Percentiles rank a stretch among this genome's conserved stretches.
These are phyloP conservation scores for Orientallactaga sibirica DNA, from an alignment of 2,797 vertebrate genomes.

Conservation along the genomic window DNA sequence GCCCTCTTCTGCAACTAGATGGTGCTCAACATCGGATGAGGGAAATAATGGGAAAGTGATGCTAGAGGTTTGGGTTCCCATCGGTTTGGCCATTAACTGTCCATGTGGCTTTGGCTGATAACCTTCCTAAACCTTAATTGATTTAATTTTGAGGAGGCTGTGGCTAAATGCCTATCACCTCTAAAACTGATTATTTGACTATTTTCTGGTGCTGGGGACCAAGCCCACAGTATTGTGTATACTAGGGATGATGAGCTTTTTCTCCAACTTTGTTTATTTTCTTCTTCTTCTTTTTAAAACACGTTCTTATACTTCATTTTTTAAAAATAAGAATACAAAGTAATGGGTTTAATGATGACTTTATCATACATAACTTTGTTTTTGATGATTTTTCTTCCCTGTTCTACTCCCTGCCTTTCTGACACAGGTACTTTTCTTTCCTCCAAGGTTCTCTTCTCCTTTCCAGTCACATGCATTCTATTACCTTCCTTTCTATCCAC, in stretches of 20 bases:
- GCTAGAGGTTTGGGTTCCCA: not conserved
- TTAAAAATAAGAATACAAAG: not conserved
- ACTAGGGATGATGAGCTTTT: not conserved
- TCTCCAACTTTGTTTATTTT: not conserved
- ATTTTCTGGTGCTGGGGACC: not conserved
- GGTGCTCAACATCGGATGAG: too few relatives aligned
- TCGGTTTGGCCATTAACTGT: not conserved
- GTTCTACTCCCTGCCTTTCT: too few relatives aligned
- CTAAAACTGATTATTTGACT: slow-evolving; percentile 43
- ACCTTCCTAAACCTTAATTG: not conserved
- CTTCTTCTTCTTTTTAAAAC: not conserved
- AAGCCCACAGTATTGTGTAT: not conserved
- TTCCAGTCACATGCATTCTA: not conserved
- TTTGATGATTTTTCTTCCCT: not conserved
- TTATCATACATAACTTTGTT: not conserved
- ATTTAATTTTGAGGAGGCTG: slow-evolving; percentile 12
- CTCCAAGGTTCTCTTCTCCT: not conserved
- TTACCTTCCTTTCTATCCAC: not conserved
- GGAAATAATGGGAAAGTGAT: not conserved
- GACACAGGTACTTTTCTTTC: too few relatives aligned
- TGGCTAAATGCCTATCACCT: not conserved
- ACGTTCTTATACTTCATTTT: not conserved
- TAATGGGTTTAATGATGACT: not conserved
- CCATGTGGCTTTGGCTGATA: not conserved
- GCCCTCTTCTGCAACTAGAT: not conserved